Conservation (phyloP, 2,113 vertebrate genomes). For the Lepidothrix coronata region DNA sequence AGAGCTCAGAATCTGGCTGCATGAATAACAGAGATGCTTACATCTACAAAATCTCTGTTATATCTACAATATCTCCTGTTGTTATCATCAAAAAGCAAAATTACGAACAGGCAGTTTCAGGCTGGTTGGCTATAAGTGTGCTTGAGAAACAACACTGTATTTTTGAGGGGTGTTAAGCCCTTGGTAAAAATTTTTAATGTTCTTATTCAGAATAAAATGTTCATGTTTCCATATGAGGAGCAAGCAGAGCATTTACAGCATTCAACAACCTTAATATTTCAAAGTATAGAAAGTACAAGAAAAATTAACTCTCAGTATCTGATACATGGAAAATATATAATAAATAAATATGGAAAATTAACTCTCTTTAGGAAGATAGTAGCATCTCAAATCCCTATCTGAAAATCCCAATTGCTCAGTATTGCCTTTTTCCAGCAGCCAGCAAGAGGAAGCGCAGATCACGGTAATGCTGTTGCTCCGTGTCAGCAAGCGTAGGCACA, state of each 20-base stretch:
- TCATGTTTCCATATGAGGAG: background rate
- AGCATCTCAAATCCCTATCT: background rate
- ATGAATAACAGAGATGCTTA: background rate
- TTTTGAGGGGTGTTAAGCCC: background rate
- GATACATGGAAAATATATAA: background rate
- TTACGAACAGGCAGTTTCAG: background rate
- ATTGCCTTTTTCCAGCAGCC: background rate
- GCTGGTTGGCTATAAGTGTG: background rate
- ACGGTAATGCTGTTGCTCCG: accelerated
- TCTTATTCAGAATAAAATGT: background rate
- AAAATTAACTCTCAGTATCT: background rate
- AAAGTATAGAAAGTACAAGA: background rate
- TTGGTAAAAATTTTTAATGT: background rate
- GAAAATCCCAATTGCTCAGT: background rate
- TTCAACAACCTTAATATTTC: background rate
- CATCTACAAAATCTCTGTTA: background rate
- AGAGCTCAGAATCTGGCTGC: background rate
- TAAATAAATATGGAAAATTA: background rate
- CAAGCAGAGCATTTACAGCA: background rate
- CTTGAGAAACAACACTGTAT: background rate
- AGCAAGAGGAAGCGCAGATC: accelerated
- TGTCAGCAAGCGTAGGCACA: background rate
- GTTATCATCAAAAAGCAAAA: background rate
- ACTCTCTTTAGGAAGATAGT: background rate
- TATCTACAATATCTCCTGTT: background rate